Base-by-base conservation (phyloP, 2,888 invertebrate genomes). In the Neoscelio sp. region DNA sequence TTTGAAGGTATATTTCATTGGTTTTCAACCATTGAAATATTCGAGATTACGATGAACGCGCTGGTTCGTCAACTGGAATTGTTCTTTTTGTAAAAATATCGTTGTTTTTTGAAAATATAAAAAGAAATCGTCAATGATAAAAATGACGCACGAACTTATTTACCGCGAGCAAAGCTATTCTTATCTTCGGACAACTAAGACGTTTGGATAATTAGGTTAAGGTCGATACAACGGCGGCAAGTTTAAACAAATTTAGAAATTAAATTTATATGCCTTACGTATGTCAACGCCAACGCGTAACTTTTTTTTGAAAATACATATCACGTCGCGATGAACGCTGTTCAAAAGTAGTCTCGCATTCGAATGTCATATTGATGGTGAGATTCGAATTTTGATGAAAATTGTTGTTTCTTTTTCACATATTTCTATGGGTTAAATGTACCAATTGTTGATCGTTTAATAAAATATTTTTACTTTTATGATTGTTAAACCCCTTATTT, bases 401-500 rank as follows among this genome's bases (percentile, higher is more conserved):
- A 52, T 65, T 33, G 30, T 40, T 42, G 6, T 46, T 71, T n/a
- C n/a, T n/a, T n/a, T 77, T 70, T 60, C 65, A 40, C 65, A 71
- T 18, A 48, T 77, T 77, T 77, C 38, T 77, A 77, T 58, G 70
- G 58, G 77, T 70, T 77, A 48, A 71, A 77, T 77, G 77, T 77
- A 77, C 65, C 58, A 23, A 71, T 30, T 30, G 42, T 40, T 58
- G 52, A 65, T 48, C 50, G 64, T 60, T 56, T 50, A 77, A 77
- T 77, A 77, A 77, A 77, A 71, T 71, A 30, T 77, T 77, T 77
- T 65, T 77, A 77, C 71, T 77, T 77, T 77, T 77, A 77, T 40
- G 48, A 35, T 38, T 64, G 52, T 58, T 38, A 40, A 20, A 50
- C 30, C 64, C 10, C 70, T 77, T 65, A 56, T 70, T 70, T 58